These are phyloP conservation scores for Pterois miles DNA, from an alignment of 2,797 vertebrate species.

Conservation along the genomic window DNA sequence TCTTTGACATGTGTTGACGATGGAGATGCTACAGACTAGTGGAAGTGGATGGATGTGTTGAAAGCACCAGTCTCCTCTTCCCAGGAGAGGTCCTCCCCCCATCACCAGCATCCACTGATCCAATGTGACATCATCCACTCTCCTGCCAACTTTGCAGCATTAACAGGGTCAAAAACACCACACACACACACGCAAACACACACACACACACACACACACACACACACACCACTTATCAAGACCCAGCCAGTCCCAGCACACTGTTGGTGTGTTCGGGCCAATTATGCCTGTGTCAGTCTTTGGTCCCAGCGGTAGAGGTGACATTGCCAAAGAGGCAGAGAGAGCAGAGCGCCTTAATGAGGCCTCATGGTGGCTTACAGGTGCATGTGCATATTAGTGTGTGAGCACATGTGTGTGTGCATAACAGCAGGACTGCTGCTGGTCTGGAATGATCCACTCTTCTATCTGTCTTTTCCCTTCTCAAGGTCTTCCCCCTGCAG, in stretches of 20 bases:
- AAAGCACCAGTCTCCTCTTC: slow-evolving; percentile 58
- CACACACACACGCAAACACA: slow-evolving; percentile 18
- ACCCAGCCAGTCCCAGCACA: slow-evolving; percentile 72
- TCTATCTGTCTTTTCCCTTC: slow-evolving; percentile 31
- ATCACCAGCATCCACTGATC: slow-evolving; percentile 80
- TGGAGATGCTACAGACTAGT: slow-evolving; percentile 22
- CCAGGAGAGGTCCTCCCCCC: slow-evolving; percentile 51
- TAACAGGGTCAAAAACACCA: slow-evolving; percentile 72
- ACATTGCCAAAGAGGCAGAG: slow-evolving; percentile 74
- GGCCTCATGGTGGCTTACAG: slow-evolving; percentile 84
- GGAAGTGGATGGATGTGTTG: slow-evolving; percentile 56
- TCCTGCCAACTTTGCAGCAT: slow-evolving; percentile 73
- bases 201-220: slow-evolving; percentile 23
- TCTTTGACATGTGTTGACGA: slow-evolving; percentile 39
- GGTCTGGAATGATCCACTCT: slow-evolving; percentile 35
- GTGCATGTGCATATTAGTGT: slow-evolving; percentile 36
- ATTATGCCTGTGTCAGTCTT: slow-evolving; percentile 88
- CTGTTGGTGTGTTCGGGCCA: slow-evolving; percentile 86
- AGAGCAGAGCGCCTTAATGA: slow-evolving; percentile 83
- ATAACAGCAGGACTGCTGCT: slow-evolving; percentile 25
- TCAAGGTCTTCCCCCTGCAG: slow-evolving; percentile 40
- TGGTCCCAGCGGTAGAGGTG: slow-evolving; percentile 77
- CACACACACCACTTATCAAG: slow-evolving; percentile 55
- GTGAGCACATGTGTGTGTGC: slow-evolving; percentile 34
- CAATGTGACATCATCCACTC: slow-evolving; percentile 83